Percentiles rank a stretch among this genome's conserved stretches.
Conservation (phyloP, 2,888 invertebrate genomes). For the Oxystoma pomonae region DNA sequence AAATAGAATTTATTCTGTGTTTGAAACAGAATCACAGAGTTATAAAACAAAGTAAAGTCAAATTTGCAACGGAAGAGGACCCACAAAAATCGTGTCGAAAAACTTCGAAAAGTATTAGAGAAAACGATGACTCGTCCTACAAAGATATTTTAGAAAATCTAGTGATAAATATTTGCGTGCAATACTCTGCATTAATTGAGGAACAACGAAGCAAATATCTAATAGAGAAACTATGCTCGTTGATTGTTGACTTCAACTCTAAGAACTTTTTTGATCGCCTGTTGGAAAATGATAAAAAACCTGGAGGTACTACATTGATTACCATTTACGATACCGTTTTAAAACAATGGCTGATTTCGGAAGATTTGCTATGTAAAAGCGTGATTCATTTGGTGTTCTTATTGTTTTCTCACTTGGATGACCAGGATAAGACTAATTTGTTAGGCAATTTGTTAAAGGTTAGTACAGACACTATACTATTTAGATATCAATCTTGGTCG, state of each 20-base stretch:
- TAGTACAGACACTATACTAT: too few relatives aligned
- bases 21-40: conserved; percentile 48
- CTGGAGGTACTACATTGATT: conserved; percentile 28
- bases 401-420: conserved; percentile 53
- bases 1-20: conserved; percentile 49
- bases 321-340: conserved; percentile 36
- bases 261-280: conserved; percentile 50
- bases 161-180: conserved; percentile 49
- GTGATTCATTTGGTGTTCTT: conserved; percentile 62
- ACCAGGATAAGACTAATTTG: conserved; percentile 53
- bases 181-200: conserved; percentile 56
- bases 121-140: background rate
- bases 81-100: background rate
- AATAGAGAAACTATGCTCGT: conserved; percentile 51
- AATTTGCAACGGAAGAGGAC: conserved; percentile 41
- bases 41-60: conserved; percentile 52
- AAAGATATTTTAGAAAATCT: background rate
- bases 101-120: background rate
- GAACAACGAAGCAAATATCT: conserved; percentile 48
- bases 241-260: conserved; percentile 57
- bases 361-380: conserved; percentile 51
- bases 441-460: conserved; percentile 56
- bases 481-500: too few relatives aligned
- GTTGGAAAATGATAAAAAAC: conserved; percentile 33
- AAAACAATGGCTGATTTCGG: conserved; percentile 51